Evolutionary conservation across 1,140 invertebrate species (phyloP), one percentile per base, ranked within the genome.

Genomic region (Hirudo medicinalis): DNA sequence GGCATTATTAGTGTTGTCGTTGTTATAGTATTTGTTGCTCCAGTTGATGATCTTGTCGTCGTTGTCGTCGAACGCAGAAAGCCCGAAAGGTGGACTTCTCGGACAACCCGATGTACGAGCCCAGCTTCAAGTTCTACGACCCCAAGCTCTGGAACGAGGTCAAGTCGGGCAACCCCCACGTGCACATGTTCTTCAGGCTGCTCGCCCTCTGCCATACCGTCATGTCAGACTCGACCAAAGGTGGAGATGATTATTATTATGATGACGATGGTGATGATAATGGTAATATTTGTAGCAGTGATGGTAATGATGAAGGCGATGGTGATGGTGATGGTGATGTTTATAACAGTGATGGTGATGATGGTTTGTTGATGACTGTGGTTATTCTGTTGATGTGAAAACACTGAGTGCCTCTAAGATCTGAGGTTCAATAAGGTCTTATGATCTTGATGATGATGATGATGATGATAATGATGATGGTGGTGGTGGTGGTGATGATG

Each of bases 131-230:
- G 75, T 99, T 97, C 84, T 98, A 92, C 82, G 96, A 99, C 83
- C 83, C 86, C 55, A 87, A 87, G 20, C 82, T 99, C 25, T 79
- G 96, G 73, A 89, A 94, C 73, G 91, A 91, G 17, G 90, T 96
- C 22, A 85, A 85, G 74, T 83, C 84, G 4, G 80, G 82, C 9
- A 88, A 94, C 77, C 79, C 83, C 32, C 85, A 91, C 76, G 88
- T 89, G 32, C 87, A 91, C 76, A 87, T 86, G 76, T 97, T 96
- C 83, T 97, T 99, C 76, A 88, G 88, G 4, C 86, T 97, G 80
- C 83, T 99, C 77, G 89, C 94, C 6, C 89, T 97, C 49, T 99
- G 96, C 84, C 96, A 99, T 81, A 99, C 96, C 2, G 95, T 99
- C 49, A 97, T 99, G 72, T 94, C 96, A 0, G 95, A 99, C 80